Percentiles rank a stretch among this genome's conserved stretches.
These are phyloP conservation scores for Psococerastis gibbosa DNA, from an alignment of 2,888 invertebrate species.

Conservation along the genomic window DNA sequence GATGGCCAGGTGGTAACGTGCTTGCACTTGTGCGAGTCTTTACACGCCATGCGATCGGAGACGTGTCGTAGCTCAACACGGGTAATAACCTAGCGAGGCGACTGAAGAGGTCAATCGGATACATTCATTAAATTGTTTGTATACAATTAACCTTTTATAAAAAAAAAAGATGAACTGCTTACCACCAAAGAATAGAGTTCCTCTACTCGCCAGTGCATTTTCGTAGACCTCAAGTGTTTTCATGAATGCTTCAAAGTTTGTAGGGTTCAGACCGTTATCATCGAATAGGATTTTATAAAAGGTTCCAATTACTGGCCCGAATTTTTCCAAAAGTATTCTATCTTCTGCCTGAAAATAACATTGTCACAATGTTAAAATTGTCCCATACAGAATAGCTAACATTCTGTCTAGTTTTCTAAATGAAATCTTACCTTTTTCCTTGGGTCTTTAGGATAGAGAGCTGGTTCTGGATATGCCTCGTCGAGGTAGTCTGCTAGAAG, in stretches of 20 bases:
- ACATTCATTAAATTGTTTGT: too few relatives aligned
- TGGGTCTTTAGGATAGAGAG: slow-evolving; percentile 47
- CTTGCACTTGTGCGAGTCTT: too few relatives aligned
- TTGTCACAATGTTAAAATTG: too few relatives aligned
- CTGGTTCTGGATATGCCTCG: slow-evolving; percentile 48
- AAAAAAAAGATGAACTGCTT: slow-evolving; percentile 17
- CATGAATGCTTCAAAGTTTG: slow-evolving; percentile 30
- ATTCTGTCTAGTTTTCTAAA: too few relatives aligned
- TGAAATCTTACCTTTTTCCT: too few relatives aligned
- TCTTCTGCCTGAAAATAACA: neutral
- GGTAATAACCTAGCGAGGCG: too few relatives aligned
- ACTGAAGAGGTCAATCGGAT: too few relatives aligned
- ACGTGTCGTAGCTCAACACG: too few relatives aligned
- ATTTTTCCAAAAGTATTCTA: neutral
- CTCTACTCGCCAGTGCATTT: slow-evolving; percentile 38
- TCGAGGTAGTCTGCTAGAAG: slow-evolving; percentile 64
- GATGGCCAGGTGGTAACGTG: too few relatives aligned
- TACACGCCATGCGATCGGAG: too few relatives aligned
- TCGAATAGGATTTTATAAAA: neutral
- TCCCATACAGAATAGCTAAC: too few relatives aligned
- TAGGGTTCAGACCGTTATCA: neutral
- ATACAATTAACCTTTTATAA: neutral
- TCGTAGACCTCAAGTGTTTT: slow-evolving; percentile 41
- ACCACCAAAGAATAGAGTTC: slow-evolving; percentile 45
- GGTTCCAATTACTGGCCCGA: neutral